These are phyloP conservation scores for Bos indicus DNA, from an alignment of 2,113 vertebrate species.

Conservation along the genomic window DNA sequence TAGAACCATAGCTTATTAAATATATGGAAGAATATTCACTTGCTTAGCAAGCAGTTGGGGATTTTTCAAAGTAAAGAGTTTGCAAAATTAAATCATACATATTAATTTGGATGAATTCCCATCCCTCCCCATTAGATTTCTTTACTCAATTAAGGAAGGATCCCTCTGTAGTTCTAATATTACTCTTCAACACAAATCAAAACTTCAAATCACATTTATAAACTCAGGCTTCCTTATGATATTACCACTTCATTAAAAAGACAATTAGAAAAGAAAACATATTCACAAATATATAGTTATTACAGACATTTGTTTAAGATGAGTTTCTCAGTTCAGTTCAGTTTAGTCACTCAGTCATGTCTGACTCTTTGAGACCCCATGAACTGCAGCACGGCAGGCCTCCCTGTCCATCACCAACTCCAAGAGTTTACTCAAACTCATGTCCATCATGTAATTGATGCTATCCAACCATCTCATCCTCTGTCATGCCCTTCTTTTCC, in stretches of 20 bases:
- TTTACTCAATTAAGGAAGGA: not conserved
- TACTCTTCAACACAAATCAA: not conserved
- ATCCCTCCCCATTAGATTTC: not conserved
- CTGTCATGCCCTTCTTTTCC: fast-evolving
- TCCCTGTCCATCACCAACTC: no score
- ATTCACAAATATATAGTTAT: not conserved
- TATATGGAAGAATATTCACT: not conserved
- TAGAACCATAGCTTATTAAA: not conserved
- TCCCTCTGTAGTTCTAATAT: not conserved
- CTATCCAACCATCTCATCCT: no score
- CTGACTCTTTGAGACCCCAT: not conserved
- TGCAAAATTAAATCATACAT: conserved; percentile 15
- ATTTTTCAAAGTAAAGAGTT: conserved; percentile 29
- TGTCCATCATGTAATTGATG: no score
- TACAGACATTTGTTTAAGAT: not conserved
- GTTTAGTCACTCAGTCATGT: not conserved
- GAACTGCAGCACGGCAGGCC: no score
- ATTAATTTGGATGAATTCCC: not conserved
- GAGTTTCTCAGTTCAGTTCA: not conserved
- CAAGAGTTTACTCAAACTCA: no score
- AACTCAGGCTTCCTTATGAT: not conserved
- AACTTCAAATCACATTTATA: not conserved
- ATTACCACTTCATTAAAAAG: not conserved
- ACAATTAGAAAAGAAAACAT: not conserved
- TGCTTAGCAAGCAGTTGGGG: conserved; percentile 5